Evolutionary conservation across 2,888 invertebrate genomes (phyloP).

Genomic region (Theretra japonica): DNA sequence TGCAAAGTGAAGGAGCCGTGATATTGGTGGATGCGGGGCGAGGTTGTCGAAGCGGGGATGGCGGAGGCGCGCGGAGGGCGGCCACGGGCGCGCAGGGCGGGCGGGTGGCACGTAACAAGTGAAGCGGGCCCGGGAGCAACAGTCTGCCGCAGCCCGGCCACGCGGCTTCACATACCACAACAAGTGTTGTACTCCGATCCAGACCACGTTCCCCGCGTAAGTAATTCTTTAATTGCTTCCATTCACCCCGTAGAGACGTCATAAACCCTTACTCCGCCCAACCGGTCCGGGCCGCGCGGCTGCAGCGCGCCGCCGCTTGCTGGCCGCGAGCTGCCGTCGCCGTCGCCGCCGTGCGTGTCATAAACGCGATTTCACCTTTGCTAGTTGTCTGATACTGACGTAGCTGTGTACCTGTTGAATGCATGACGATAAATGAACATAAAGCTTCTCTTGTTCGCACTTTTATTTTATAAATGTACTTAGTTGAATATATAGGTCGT

Average conservation of each 20-base stretch:
- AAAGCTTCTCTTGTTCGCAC: slow-evolving; percentile 9
- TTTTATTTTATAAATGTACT: slow-evolving; percentile 38
- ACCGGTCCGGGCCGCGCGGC: slow-evolving; percentile 35
- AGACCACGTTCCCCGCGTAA: slow-evolving; percentile 69
- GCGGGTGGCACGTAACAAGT: slow-evolving; percentile 83
- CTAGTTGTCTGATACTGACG: slow-evolving; percentile 57
- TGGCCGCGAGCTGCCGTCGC: slow-evolving; percentile 34
- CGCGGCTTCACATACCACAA: slow-evolving; percentile 74
- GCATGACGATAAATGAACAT: slow-evolving; percentile 54
- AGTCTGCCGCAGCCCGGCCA: slow-evolving; percentile 84
- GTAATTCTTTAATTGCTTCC: slow-evolving; percentile 69
- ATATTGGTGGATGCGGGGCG: slow-evolving; percentile 76
- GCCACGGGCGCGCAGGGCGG: slow-evolving; percentile 65
- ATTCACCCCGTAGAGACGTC: slow-evolving; percentile 47
- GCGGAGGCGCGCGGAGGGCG: slow-evolving; percentile 55
- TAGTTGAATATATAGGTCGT: slow-evolving; percentile 42
- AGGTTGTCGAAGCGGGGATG: slow-evolving; percentile 61
- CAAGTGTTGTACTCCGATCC: slow-evolving; percentile 61
- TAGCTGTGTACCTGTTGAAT: slow-evolving; percentile 75
- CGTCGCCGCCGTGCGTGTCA: slow-evolving; percentile 42
- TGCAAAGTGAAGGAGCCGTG: slow-evolving; percentile 75
- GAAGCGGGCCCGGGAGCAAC: slow-evolving; percentile 84
- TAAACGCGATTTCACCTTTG: slow-evolving; percentile 53
- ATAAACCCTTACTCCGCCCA: slow-evolving; percentile 35
- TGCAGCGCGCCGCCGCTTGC: slow-evolving; percentile 25